A percentile compares a stretch with the other conserved stretches of the same genome.
Evolutionary conservation across 23 tunicate species (phyloP).

Genomic region (Trididemnum nubilum): DNA sequence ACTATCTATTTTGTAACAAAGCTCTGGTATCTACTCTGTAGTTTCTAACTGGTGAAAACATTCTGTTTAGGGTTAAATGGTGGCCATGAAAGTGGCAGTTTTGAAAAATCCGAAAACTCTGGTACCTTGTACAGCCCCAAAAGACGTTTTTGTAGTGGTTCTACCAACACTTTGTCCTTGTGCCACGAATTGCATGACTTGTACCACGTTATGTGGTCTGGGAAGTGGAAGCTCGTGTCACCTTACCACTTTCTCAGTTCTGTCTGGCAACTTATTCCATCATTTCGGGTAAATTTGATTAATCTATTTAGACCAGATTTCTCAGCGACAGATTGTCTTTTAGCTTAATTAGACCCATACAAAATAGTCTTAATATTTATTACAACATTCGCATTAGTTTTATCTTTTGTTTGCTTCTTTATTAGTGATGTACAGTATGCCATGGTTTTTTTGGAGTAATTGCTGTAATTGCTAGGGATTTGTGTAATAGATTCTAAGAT

Average conservation of each 20-base stretch:
- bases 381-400: no score
- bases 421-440: no score
- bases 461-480: no score
- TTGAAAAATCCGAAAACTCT: neutral
- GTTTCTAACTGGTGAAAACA: neutral
- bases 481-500: no score
- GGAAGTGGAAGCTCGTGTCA: constrained; percentile 93
- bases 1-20: neutral
- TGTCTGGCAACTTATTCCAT: constrained; percentile 91
- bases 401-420: no score
- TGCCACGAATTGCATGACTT: constrained; percentile 85
- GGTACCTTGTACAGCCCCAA: constrained; percentile 8
- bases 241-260: constrained; percentile 89
- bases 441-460: no score
- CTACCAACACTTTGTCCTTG: constrained; percentile 44
- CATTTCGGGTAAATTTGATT: constrained; percentile 66
- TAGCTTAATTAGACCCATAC: neutral
- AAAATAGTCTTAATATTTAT: no score
- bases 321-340: neutral
- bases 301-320: neutral
- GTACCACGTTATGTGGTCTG: constrained; percentile 96
- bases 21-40: neutral
- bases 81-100: constrained; percentile 30
- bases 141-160: neutral
- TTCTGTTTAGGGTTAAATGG: constrained; percentile 33